A percentile compares a stretch with the other conserved stretches of the same genome.
These are phyloP conservation scores for Teinopalpus imperialis DNA, from an alignment of 2,888 invertebrate genomes.

Conservation along the genomic window DNA sequence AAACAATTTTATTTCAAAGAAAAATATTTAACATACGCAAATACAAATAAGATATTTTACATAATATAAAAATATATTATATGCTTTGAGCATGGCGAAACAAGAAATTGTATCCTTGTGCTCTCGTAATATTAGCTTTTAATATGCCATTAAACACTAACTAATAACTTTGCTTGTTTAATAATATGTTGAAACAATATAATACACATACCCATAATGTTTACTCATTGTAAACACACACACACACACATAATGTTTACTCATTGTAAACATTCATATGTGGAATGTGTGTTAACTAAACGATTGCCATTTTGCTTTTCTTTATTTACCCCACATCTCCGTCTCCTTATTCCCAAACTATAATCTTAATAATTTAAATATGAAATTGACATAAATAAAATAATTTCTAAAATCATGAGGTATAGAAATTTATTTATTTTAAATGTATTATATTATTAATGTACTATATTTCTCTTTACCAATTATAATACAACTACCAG, in stretches of 20 bases:
- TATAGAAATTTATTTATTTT: no score
- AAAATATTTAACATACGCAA: constrained; percentile 19
- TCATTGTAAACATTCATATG: constrained; percentile 15
- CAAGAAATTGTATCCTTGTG: constrained; percentile 15
- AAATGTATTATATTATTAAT: no score
- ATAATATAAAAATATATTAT: constrained; percentile 19
- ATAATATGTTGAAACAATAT: constrained; percentile 14
- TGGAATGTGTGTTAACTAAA: constrained; percentile 8
- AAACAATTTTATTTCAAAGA: constrained; percentile 2
- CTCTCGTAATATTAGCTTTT: constrained; percentile 21
- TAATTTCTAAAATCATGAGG: no score
- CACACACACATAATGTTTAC: constrained; percentile 7
- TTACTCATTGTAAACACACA: constrained; percentile 19
- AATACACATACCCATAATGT: constrained; percentile 10
- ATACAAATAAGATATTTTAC: constrained; percentile 8
- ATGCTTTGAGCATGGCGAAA: constrained; percentile 13
- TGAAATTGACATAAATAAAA: no score
- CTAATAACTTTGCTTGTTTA: constrained; percentile 22
- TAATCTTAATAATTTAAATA: no score
- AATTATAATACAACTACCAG: no score
- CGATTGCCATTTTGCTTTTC: constrained; percentile 2
- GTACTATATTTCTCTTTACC: no score
- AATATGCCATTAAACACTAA: constrained; percentile 19
- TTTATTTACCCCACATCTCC: no score
- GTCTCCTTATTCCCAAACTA: no score